These are phyloP conservation scores for Lynx canadensis DNA, from an alignment of 2,113 vertebrate genomes.

Conservation along the genomic window DNA sequence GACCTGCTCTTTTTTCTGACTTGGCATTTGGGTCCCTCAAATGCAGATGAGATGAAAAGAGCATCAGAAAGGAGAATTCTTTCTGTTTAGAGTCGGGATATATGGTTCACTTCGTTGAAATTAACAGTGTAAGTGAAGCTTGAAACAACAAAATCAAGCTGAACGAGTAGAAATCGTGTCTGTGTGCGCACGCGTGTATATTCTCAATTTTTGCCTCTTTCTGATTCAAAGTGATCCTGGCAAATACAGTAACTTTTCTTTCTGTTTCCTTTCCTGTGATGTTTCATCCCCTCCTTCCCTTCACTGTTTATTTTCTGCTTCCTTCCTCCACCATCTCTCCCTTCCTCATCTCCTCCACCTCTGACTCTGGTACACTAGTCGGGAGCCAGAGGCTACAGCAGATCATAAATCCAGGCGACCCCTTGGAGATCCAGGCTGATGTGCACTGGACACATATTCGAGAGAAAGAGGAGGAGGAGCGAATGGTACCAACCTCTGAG, in stretches of 20 bases:
- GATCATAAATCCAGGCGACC: constrained; percentile 89
- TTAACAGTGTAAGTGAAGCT: background rate
- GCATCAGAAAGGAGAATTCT: background rate
- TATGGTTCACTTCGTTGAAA: background rate
- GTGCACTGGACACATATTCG: constrained; percentile 89
- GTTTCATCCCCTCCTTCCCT: constrained; percentile 28
- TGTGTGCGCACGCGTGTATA: background rate
- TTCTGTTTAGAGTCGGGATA: background rate
- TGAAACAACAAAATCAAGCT: background rate
- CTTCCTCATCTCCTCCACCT: background rate
- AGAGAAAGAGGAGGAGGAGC: constrained; percentile 89
- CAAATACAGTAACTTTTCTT: constrained; percentile 75
- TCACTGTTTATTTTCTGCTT: constrained; percentile 46
- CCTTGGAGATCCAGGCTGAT: constrained; percentile 89
- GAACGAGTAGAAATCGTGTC: background rate
- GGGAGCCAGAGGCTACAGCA: constrained; percentile 92
- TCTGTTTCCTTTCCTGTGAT: constrained; percentile 79
- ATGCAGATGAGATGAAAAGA: background rate
- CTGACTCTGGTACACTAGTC: constrained; percentile 83
- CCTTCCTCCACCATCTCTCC: constrained; percentile 57
- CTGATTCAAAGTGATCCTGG: constrained; percentile 65
- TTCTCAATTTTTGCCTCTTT: constrained; percentile 65
- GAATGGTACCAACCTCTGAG: constrained; percentile 84
- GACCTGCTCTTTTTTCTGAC: background rate
- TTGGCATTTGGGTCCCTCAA: background rate